phyloP scores from a whole-genome alignment of 53 echinoderm and acorn worm species.

The Patiria pectinifera region DNA sequence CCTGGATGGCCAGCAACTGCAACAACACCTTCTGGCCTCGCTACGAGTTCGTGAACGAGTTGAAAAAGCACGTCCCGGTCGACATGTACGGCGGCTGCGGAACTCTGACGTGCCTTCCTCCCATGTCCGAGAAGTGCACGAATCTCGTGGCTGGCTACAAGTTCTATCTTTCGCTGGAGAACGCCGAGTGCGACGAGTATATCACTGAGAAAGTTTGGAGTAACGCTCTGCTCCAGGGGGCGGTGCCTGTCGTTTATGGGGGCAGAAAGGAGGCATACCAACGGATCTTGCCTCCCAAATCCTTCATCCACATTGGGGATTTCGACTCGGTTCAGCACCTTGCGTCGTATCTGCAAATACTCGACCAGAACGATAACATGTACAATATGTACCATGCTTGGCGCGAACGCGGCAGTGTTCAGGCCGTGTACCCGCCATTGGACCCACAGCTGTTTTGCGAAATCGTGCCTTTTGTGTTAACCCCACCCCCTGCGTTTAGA shows the following conservation, averaged over 20 bases:
- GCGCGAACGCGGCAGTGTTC: constrained; percentile 67
- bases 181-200: constrained; percentile 86
- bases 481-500: constrained; percentile 6
- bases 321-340: constrained; percentile 67
- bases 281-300: constrained; percentile 77
- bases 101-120: constrained; percentile 75
- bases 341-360: constrained; percentile 57
- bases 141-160: constrained; percentile 71
- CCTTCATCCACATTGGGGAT: constrained; percentile 82
- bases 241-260: constrained; percentile 85
- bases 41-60: constrained; percentile 73
- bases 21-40: constrained; percentile 90
- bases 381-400: constrained; percentile 85
- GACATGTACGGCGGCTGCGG: constrained; percentile 83
- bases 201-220: constrained; percentile 89
- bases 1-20: constrained; percentile 94
- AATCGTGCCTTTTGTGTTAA: constrained; percentile 61
- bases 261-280: constrained; percentile 80
- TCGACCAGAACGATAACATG: constrained; percentile 60
- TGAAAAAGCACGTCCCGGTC: constrained; percentile 67
- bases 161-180: constrained; percentile 87
- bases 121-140: constrained; percentile 78
- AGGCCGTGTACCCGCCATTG: constrained; percentile 72
- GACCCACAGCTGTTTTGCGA: constrained; percentile 70
- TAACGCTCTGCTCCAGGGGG: constrained; percentile 75